A percentile compares a stretch with the other conserved stretches of the same genome.
Evolutionary conservation across 2,888 invertebrate genomes (phyloP).

Genomic region (Priocnemis perturbator): DNA sequence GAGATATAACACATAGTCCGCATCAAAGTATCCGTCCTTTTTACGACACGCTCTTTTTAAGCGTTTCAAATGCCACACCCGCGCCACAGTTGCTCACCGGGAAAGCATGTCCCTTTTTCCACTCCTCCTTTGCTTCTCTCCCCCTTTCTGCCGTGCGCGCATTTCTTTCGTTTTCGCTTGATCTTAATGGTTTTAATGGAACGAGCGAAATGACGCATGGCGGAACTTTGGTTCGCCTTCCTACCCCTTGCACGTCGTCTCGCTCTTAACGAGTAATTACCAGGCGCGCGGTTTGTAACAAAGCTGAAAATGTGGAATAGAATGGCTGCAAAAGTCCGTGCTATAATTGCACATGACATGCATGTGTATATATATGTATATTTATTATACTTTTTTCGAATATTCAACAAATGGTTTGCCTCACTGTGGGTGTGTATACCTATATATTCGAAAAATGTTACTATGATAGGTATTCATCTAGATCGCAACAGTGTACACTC

Average conservation of each 20-base stretch:
- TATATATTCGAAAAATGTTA: too few relatives aligned
- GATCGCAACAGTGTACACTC: too few relatives aligned
- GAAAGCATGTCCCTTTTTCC: conserved; percentile 41
- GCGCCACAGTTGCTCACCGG: conserved; percentile 31
- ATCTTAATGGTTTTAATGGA: conserved; percentile 53
- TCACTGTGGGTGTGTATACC: too few relatives aligned
- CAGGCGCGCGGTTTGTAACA: conserved; percentile 34
- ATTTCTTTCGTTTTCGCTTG: conserved; percentile 21
- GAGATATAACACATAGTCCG: conserved; percentile 63
- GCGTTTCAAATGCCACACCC: conserved; percentile 46
- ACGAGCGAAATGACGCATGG: conserved; percentile 48
- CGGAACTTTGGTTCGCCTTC: conserved; percentile 43
- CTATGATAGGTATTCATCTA: too few relatives aligned
- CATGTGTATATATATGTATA: too few relatives aligned
- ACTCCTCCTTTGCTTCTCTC: background rate
- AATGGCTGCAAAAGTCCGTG: too few relatives aligned
- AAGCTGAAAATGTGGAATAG: conserved; percentile 46
- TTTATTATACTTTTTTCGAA: too few relatives aligned
- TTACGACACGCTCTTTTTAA: conserved; percentile 55
- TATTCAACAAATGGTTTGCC: too few relatives aligned
- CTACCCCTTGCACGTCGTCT: conserved; percentile 30
- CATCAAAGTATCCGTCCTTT: conserved; percentile 59
- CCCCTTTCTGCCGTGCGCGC: conserved; percentile 20
- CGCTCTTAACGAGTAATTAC: conserved; percentile 53
- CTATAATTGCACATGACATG: too few relatives aligned